These are phyloP conservation scores for Oenanthe oenanthe DNA, from an alignment of 2,113 vertebrate species.

Conservation along the genomic window DNA sequence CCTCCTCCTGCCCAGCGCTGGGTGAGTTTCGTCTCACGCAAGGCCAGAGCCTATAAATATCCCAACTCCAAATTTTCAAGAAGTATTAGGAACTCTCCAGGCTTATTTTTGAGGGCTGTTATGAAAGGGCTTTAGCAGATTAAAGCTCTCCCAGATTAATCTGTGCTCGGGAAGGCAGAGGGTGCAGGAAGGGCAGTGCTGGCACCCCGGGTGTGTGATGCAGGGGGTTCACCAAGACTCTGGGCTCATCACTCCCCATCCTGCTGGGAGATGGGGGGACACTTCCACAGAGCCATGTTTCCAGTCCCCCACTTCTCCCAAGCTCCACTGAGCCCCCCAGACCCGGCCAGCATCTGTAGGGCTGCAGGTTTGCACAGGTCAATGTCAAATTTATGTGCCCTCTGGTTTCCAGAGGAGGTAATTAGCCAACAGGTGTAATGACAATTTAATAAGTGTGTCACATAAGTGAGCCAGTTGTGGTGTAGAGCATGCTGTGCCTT, in stretches of 20 bases:
- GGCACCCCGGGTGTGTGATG: not conserved
- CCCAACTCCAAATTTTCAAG: slow-evolving; percentile 34
- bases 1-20: accelerated
- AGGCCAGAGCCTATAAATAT: slow-evolving; percentile 45
- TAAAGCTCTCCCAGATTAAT: slow-evolving; percentile 38
- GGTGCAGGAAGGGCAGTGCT: not conserved
- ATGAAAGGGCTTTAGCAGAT: slow-evolving; percentile 64
- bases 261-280: accelerated
- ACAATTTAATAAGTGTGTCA: not conserved
- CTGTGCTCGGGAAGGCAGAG: not conserved
- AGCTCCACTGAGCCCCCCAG: not conserved
- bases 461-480: not conserved
- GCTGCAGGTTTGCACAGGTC: not conserved
- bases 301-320: accelerated
- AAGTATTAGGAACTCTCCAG: slow-evolving; percentile 54
- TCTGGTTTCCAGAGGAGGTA: not conserved
- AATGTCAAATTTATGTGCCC: not conserved
- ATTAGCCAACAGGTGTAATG: slow-evolving; percentile 18
- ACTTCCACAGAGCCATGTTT: accelerated
- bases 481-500: not conserved
- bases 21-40: accelerated
- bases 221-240: not conserved
- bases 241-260: not conserved
- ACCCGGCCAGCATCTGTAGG: accelerated
- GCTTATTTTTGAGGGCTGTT: slow-evolving; percentile 63